Percentiles rank a stretch among this genome's conserved stretches.
Evolutionary conservation across 2,888 invertebrate species (phyloP).

Genomic region (Petrolisthes cinctipes): DNA sequence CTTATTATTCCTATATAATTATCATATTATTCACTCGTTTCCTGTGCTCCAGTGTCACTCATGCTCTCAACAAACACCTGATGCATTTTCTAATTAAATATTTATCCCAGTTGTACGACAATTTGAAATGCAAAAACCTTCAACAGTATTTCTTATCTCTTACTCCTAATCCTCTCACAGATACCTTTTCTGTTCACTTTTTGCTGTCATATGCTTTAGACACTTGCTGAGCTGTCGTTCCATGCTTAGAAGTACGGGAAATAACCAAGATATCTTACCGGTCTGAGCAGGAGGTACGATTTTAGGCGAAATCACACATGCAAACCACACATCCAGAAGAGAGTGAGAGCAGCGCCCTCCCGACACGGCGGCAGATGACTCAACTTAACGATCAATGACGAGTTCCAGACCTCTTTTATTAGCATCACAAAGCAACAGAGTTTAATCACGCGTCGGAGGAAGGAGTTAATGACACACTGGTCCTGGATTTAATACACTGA

Average conservation of each 20-base stretch:
- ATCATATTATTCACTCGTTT: too few relatives aligned
- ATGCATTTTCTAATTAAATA: not conserved
- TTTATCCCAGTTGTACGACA: slow-evolving; percentile 11
- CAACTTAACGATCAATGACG: slow-evolving; percentile 1
- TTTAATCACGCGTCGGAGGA: not conserved
- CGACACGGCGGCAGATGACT: not conserved
- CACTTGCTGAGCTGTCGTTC: too few relatives aligned
- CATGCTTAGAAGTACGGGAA: too few relatives aligned
- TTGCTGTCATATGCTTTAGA: not conserved
- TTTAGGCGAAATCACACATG: slow-evolving; percentile 9
- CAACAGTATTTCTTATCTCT: not conserved
- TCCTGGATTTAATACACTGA: not conserved
- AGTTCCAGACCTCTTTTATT: slow-evolving; percentile 6
- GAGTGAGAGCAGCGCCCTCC: slow-evolving; percentile 3
- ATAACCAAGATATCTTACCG: not conserved
- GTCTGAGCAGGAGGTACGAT: not conserved
- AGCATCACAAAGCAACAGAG: not conserved
- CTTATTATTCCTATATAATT: too few relatives aligned
- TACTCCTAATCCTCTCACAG: not conserved
- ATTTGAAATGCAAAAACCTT: not conserved
- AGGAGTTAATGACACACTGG: not conserved
- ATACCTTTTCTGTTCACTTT: not conserved
- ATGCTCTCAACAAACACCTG: not conserved
- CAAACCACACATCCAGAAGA: slow-evolving; percentile 12
- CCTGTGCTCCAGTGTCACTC: too few relatives aligned